phyloP scores from a whole-genome alignment of 1,140 invertebrate genomes.

The Trichoplusia ni region DNA sequence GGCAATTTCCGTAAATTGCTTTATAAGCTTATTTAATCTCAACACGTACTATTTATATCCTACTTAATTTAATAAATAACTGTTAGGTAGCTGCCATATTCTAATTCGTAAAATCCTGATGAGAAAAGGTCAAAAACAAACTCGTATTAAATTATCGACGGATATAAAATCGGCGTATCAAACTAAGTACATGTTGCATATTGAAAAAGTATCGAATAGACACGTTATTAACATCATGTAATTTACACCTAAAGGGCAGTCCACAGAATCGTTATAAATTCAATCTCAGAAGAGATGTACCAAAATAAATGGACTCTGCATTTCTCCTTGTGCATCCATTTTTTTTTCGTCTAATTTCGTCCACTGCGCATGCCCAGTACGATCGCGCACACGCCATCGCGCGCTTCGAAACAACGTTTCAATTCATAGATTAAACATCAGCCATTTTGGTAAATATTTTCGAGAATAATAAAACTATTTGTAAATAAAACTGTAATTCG shows the following conservation, averaged over 20 bases:
- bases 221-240: not conserved
- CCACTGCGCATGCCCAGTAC: constrained; percentile 71
- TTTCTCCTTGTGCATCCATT: constrained; percentile 71
- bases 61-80: too few relatives aligned
- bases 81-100: too few relatives aligned
- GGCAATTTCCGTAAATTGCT: too few relatives aligned
- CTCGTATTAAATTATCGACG: too few relatives aligned
- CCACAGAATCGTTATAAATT: constrained; percentile 15
- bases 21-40: too few relatives aligned
- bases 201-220: not conserved
- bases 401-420: constrained; percentile 41
- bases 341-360: constrained; percentile 76
- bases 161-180: too few relatives aligned
- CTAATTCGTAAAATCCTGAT: too few relatives aligned
- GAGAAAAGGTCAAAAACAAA: too few relatives aligned
- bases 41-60: too few relatives aligned
- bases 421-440: constrained; percentile 17
- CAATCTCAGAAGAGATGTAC: constrained; percentile 16
- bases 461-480: constrained; percentile 1
- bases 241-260: not conserved
- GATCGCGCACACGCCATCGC: constrained; percentile 57
- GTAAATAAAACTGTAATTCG: constrained; percentile 11
- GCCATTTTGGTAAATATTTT: constrained; percentile 45
- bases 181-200: not conserved
- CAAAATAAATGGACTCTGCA: constrained; percentile 65